Base-by-base conservation (phyloP, 2,797 vertebrate genomes). In the Urosaurus nigricauda region DNA sequence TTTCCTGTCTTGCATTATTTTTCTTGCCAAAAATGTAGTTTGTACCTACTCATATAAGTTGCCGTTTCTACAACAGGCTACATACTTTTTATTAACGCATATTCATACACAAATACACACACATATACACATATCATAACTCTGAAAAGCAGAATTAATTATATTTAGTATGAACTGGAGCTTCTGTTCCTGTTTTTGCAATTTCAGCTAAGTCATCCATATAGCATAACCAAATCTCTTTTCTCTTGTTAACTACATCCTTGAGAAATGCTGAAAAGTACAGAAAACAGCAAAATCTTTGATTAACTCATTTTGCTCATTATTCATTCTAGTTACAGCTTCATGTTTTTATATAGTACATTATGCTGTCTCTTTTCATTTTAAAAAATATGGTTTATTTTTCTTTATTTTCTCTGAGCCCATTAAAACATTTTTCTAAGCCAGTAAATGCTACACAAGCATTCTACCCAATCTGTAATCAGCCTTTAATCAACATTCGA, bases 221-320 rank as follows among this genome's bases (percentile, higher is more conserved):
- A 75, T 40, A 75, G n/a, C 73, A 75, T 75, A 75, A 75, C 73
- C 73, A 75, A 75, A 75, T 75, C 16, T n/a, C 5, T 75, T 37
- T 75, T 43, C 19, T 75, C 37, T 75, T 75, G 73, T 75, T 75
- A 75, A 75, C 73, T 75, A 17, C 73, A 75, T 75, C 35, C 73
- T 75, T 75, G 19, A 75, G 8, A 75, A 73, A 75, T 40, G 2
- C 73, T 75, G 37, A 75, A 75, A 40, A 75, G 73, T 75, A 40
- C 73, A 40, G 35, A 40, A 75, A 19, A 21, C 73, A 43, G 73
- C 73, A 75, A 75, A 75, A 75, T 75, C 73, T 37, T 40, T 75
- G 73, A 75, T 75, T 37, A 37, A 75, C 73, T 35, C 29, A 75
- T 75, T 40, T 43, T 75, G 19, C 37, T 19, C 37, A 75, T 75